Percentiles rank a stretch among this genome's conserved stretches.
Evolutionary conservation across 2,113 vertebrate species (phyloP).

Genomic region (Struthio camelus): DNA sequence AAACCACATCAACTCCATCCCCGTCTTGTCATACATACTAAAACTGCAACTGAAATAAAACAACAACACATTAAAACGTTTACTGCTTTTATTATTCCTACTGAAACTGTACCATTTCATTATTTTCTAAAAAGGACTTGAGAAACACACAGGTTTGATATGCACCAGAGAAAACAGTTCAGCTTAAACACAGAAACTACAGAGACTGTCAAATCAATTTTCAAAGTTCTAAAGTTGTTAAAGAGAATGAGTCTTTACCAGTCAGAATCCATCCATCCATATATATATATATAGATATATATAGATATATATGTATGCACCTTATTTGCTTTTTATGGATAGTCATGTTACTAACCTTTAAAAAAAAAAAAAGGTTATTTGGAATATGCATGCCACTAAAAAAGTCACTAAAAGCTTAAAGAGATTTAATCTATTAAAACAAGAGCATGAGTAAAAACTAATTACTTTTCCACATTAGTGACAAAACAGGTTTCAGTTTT

Average conservation of each 20-base stretch:
- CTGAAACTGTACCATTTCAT: neutral
- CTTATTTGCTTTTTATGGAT: neutral
- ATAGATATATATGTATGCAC: no score
- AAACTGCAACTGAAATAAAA: neutral
- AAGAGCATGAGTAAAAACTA: neutral
- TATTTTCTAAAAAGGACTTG: neutral
- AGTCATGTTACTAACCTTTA: neutral
- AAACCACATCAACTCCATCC: neutral
- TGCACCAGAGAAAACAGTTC: neutral
- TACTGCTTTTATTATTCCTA: neutral
- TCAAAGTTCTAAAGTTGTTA: neutral
- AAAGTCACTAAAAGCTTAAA: neutral
- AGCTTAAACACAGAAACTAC: neutral
- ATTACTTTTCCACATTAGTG: neutral
- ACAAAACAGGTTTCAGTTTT: neutral
- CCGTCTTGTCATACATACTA: neutral
- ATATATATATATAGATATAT: no score
- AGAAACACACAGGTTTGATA: neutral
- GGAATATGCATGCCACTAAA: neutral
- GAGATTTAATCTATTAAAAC: neutral
- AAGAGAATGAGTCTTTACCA: neutral
- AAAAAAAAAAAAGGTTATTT: no score
- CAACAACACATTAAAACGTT: neutral
- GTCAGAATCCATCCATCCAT: neutral
- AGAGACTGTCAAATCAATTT: neutral